A percentile compares a stretch with the other conserved stretches of the same genome.
Evolutionary conservation across 2,113 vertebrate genomes (phyloP).

Genomic region (Chamaea fasciata): DNA sequence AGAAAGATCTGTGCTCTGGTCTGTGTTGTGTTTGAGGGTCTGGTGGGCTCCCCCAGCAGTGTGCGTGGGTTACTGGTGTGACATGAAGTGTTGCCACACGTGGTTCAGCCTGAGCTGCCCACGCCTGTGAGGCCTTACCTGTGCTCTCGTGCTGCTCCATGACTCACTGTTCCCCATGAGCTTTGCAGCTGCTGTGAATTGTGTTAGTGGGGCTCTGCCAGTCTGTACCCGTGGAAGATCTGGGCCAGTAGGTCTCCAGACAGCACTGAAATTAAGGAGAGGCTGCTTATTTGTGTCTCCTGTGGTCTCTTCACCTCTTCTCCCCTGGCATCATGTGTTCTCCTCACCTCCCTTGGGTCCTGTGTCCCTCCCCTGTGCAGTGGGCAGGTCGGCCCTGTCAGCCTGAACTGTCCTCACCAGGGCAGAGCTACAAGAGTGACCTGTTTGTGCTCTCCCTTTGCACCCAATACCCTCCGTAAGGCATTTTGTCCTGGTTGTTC

Average conservation of each 20-base stretch:
- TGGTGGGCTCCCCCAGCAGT: too few relatives aligned
- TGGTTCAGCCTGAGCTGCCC: neutral
- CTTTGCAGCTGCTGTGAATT: neutral
- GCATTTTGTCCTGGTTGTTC: neutral
- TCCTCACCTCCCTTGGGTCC: neutral
- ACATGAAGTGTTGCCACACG: rapidly evolving
- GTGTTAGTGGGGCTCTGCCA: constrained; percentile 7
- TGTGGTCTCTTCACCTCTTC: neutral
- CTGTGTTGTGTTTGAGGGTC: neutral
- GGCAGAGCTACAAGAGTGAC: neutral
- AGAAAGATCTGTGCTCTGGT: rapidly evolving
- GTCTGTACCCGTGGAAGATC: neutral
- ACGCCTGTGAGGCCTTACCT: neutral
- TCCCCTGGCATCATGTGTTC: neutral
- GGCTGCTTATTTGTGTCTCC: neutral
- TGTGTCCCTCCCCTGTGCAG: neutral
- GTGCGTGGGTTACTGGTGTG: neutral
- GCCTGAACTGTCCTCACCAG: neutral
- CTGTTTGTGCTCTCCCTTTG: neutral
- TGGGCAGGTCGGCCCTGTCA: neutral
- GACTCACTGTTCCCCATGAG: neutral
- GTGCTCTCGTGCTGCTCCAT: neutral
- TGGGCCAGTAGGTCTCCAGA: constrained; percentile 29
- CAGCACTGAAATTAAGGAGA: neutral
- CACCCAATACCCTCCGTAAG: neutral